These are phyloP conservation scores for Drosophila novamexicana DNA, from an alignment of 1,140 invertebrate genomes.

Conservation along the genomic window DNA sequence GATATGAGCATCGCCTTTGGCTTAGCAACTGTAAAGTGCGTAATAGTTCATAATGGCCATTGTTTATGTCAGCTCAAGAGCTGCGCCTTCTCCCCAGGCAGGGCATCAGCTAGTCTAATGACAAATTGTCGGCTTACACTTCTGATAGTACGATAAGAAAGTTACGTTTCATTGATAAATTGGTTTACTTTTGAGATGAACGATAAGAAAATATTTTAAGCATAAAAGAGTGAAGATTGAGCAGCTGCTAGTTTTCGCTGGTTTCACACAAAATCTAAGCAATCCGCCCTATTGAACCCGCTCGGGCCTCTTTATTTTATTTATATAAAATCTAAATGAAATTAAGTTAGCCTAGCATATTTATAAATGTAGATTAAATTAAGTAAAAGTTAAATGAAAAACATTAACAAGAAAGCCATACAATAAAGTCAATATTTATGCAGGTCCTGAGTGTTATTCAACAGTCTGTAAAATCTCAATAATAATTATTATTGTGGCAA, in stretches of 20 bases:
- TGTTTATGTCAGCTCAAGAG: constrained; percentile 46
- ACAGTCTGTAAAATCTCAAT: too few relatives aligned
- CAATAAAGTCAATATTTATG: too few relatives aligned
- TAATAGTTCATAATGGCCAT: constrained; percentile 64
- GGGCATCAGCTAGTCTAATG: constrained; percentile 19
- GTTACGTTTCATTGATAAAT: constrained; percentile 1
- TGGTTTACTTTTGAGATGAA: constrained; percentile 15
- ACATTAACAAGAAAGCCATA: too few relatives aligned
- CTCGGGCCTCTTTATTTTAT: too few relatives aligned
- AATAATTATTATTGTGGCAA: too few relatives aligned
- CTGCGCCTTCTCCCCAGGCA: not conserved
- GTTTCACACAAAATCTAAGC: too few relatives aligned
- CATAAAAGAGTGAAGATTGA: not conserved
- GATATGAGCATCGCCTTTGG: constrained; percentile 42
- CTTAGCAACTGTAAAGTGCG: constrained; percentile 45
- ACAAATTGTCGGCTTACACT: constrained; percentile 29
- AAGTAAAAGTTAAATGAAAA: too few relatives aligned
- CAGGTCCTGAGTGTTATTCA: too few relatives aligned
- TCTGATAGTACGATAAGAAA: constrained; percentile 4
- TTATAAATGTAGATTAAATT: too few relatives aligned
- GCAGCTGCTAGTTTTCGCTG: constrained; percentile 12
- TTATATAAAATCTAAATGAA: too few relatives aligned
- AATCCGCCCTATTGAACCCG: too few relatives aligned
- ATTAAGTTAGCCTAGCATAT: too few relatives aligned
- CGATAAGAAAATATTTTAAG: constrained; percentile 1